Evolutionary conservation across 2,797 vertebrate genomes (phyloP).

Genomic region (Mormyrus proboscirostris): DNA sequence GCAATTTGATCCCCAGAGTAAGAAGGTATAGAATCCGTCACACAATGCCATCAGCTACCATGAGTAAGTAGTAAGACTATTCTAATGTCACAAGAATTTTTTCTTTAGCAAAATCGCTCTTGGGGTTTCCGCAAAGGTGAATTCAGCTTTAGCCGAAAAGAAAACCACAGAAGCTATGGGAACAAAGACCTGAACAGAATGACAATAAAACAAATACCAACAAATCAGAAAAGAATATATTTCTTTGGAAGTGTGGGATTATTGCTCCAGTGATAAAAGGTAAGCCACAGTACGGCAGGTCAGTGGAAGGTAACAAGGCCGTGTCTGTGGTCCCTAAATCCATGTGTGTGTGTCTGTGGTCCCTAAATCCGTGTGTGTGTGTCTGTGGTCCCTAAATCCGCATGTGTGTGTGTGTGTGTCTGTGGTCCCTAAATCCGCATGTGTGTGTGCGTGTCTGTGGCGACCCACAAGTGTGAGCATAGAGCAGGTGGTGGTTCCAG

Average conservation of each 20-base stretch:
- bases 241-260: conserved; percentile 47
- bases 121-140: not conserved
- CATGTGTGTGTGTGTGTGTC: too few relatives aligned
- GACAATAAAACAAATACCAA: conserved; percentile 14
- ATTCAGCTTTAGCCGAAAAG: conserved; percentile 15
- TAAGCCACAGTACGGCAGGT: conserved; percentile 22
- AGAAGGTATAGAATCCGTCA: conserved; percentile 5
- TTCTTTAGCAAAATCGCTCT: conserved; percentile 15
- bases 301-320: not conserved
- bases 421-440: not conserved
- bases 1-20: not conserved
- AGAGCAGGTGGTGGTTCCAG: not conserved
- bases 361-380: not conserved
- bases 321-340: not conserved
- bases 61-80: not conserved
- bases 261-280: conserved; percentile 37
- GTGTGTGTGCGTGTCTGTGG: not conserved
- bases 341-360: not conserved
- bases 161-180: conserved; percentile 1
- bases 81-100: conserved; percentile 6
- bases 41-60: conserved; percentile 10
- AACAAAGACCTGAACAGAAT: conserved; percentile 11
- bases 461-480: not conserved
- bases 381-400: not conserved
- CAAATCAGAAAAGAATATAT: conserved; percentile 9